A percentile compares a stretch with the other conserved stretches of the same genome.
phyloP scores from a whole-genome alignment of 2,113 vertebrate species.

The Tragelaphus buxtoni region DNA sequence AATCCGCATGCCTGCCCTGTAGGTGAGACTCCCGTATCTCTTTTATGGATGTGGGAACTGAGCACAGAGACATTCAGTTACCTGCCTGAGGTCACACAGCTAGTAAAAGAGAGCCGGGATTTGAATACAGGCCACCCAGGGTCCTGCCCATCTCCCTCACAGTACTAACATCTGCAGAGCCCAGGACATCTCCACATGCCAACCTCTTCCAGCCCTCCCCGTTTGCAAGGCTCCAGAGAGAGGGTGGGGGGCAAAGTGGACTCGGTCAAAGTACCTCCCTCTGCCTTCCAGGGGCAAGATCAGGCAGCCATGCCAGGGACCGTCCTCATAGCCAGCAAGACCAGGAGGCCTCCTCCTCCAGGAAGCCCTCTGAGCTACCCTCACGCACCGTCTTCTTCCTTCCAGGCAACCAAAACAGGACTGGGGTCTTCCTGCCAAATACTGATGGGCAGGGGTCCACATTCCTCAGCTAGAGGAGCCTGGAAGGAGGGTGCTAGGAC shows the following conservation, averaged over 20 bases:
- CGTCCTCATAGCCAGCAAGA: not conserved
- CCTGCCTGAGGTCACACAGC: not conserved
- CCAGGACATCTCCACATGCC: not conserved
- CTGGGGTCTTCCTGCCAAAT: not conserved
- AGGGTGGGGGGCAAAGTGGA: not conserved
- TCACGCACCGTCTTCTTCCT: not conserved
- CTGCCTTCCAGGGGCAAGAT: not conserved
- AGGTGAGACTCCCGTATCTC: fast-evolving
- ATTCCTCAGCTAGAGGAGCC: not conserved
- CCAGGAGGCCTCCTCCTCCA: not conserved
- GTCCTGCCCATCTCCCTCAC: not conserved
- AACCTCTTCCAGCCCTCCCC: not conserved
- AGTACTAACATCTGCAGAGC: not conserved
- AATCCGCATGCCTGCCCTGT: fast-evolving
- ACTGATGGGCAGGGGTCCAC: fast-evolving
- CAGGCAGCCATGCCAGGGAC: not conserved
- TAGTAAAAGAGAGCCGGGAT: not conserved
- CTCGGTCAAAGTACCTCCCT: not conserved
- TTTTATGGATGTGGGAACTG: not conserved
- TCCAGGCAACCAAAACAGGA: not conserved
- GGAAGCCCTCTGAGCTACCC: not conserved
- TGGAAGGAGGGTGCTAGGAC: fast-evolving
- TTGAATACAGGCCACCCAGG: not conserved
- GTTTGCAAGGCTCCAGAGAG: not conserved
- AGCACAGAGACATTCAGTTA: not conserved